Evolutionary conservation across 2,113 vertebrate species (phyloP).

Genomic region (Atherinomorus stipes): DNA sequence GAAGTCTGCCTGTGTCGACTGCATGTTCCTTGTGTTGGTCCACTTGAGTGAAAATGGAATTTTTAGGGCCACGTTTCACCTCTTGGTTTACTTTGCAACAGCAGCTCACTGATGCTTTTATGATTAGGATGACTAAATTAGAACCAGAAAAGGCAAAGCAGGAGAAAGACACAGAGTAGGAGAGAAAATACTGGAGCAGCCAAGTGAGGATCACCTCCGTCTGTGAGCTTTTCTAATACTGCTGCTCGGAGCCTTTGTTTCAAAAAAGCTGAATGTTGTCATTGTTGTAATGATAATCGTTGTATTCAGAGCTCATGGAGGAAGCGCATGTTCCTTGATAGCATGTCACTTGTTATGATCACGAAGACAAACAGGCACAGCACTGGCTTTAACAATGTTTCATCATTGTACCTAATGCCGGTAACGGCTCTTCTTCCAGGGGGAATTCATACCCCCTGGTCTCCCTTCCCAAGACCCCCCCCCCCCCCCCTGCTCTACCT

Average conservation of each 20-base stretch:
- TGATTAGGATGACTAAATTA: conserved; percentile 77
- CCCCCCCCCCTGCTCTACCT: too few relatives aligned
- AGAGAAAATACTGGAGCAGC: conserved; percentile 5
- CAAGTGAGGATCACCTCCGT: conserved; percentile 37
- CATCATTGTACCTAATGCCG: too few relatives aligned
- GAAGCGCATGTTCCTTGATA: conserved; percentile 31
- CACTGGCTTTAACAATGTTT: conserved; percentile 37
- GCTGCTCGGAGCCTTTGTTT: conserved; percentile 36
- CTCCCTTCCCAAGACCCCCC: too few relatives aligned
- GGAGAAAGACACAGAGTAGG: conserved; percentile 18
- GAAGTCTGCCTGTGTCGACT: conserved; percentile 51
- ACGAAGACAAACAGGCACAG: conserved; percentile 35
- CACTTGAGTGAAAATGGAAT: conserved; percentile 79
- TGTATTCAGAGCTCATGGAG: conserved; percentile 30
- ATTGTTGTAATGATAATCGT: conserved; percentile 66
- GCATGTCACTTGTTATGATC: conserved; percentile 49
- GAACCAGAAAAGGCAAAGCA: conserved; percentile 67
- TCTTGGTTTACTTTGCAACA: conserved; percentile 62
- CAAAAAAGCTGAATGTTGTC: conserved; percentile 57
- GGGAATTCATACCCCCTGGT: too few relatives aligned
- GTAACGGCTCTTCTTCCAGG: too few relatives aligned
- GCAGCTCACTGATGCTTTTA: conserved; percentile 75
- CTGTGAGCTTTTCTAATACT: conserved; percentile 36
- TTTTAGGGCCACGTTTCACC: conserved; percentile 74
- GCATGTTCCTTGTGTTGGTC: conserved; percentile 62